These are phyloP conservation scores for Clarias gariepinus DNA, from an alignment of 2,113 vertebrate genomes.

Conservation along the genomic window DNA sequence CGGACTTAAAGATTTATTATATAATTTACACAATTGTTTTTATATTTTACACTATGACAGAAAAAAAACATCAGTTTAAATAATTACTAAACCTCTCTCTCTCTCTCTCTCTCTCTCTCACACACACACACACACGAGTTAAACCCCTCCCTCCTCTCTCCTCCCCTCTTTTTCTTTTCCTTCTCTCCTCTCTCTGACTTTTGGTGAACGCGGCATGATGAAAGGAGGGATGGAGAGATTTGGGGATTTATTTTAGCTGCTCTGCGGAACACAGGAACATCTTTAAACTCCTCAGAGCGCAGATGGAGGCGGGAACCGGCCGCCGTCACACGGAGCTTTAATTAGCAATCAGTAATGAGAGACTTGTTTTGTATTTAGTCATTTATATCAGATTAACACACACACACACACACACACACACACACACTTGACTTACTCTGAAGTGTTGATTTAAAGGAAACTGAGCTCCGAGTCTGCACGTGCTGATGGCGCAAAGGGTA, in stretches of 20 bases:
- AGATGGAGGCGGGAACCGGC: neutral
- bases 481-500: constrained; percentile 98
- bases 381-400: constrained; percentile 3
- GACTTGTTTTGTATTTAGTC: neutral
- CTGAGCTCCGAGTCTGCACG: constrained; percentile 76
- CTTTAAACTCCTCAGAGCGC: neutral
- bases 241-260: neutral
- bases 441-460: neutral
- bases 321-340: neutral
- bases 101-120: neutral
- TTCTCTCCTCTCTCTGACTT: neutral
- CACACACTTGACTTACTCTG: neutral
- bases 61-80: too few species aligned
- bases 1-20: neutral
- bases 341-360: neutral
- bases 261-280: neutral
- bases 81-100: too few species aligned
- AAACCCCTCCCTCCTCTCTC: neutral
- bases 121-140: constrained; percentile 18
- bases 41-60: too few species aligned
- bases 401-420: constrained; percentile 17
- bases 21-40: too few species aligned
- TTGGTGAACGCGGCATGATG: neutral
- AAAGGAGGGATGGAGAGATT: neutral
- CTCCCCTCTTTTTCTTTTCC: too few species aligned